Evolutionary conservation across 64 coral and sea anemone genomes (phyloP), one percentile per base, ranked within the genome.

Genomic region (Porites lutea): DNA sequence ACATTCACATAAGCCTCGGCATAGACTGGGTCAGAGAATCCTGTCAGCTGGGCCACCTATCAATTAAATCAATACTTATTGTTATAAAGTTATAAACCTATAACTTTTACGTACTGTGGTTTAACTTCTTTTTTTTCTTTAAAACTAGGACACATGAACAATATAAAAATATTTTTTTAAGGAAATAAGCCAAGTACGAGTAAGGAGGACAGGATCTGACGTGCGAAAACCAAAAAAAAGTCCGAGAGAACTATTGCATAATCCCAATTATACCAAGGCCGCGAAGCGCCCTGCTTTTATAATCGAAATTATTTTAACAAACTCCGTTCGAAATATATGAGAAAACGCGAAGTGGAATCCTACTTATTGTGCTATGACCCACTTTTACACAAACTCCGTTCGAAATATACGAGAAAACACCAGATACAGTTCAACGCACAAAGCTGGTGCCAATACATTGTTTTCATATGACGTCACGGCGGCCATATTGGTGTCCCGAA

Each of bases 21-120:
- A 62, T 96, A 99, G 13, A 99, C 97, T 72, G 97, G 97, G 71
- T 99, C 97, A 58, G 97, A 99, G 78, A 99, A 99, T n/a, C 97
- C 97, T 4, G 97, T 99, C 72, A 99, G 57, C 73, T 99, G 97
- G 50, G 95, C 83, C 27, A 99, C 97, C 97, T 98, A 57, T 18
- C 16, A 65, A 59, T 43, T 16, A 22, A 50, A 79, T 0, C 8
- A 14, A 20, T 6, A 6, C 69, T 46, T 65, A 47, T 16, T 12
- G 50, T 19, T 50, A 2, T 20, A n/a, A 52, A 68, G 46, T 50
- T 19, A 19, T 37, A 13, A 78, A 16, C 22, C 2, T 7, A 9
- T 57, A 57, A 57, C 12, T 10, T 11, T 55, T 54, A 13, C 8
- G 0, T 58, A 37, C 27, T 37, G 27, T 37, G 27, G 27, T 37